These are phyloP conservation scores for Ectemnius cavifrons DNA, from an alignment of 2,888 invertebrate genomes.

Conservation along the genomic window DNA sequence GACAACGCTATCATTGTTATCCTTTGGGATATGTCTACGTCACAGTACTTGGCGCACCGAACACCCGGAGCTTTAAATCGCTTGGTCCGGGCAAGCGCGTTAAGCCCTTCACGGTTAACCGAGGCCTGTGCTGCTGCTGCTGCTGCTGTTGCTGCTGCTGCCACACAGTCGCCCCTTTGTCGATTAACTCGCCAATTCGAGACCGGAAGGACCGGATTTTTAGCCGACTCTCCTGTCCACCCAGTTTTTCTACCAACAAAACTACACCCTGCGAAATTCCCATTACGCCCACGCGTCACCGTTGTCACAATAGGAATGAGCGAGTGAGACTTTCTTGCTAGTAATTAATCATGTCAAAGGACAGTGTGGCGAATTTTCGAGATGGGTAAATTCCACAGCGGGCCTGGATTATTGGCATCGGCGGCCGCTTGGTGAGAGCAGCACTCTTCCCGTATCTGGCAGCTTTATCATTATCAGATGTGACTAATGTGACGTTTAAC, in stretches of 20 bases:
- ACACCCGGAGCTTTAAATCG: conserved; percentile 57
- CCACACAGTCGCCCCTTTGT: conserved; percentile 68
- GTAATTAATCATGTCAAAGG: neutral
- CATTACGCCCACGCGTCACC: neutral
- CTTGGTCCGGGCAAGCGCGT: conserved; percentile 54
- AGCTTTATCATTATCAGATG: conserved; percentile 72
- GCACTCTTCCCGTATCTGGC: conserved; percentile 57
- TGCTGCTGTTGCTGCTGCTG: no score
- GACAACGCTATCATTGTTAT: conserved; percentile 72
- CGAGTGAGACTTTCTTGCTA: conserved; percentile 1
- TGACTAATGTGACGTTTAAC: conserved; percentile 72
- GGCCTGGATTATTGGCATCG: conserved; percentile 57
- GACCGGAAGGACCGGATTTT: conserved; percentile 50
- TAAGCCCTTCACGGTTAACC: conserved; percentile 63
- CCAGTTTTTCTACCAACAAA: conserved; percentile 2
- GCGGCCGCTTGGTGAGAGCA: conserved; percentile 20
- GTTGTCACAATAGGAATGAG: neutral
- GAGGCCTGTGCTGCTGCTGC: conserved; percentile 51
- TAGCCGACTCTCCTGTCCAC: conserved; percentile 18
- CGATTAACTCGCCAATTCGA: conserved; percentile 57
- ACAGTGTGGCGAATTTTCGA: conserved; percentile 17
- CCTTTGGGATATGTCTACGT: conserved; percentile 41
- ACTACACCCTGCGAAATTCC: neutral
- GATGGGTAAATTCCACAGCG: conserved; percentile 23
- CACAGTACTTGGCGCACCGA: conserved; percentile 37